Conservation (phyloP, 92 coral and sea anemone genomes). For the Porites divaricata region DNA sequence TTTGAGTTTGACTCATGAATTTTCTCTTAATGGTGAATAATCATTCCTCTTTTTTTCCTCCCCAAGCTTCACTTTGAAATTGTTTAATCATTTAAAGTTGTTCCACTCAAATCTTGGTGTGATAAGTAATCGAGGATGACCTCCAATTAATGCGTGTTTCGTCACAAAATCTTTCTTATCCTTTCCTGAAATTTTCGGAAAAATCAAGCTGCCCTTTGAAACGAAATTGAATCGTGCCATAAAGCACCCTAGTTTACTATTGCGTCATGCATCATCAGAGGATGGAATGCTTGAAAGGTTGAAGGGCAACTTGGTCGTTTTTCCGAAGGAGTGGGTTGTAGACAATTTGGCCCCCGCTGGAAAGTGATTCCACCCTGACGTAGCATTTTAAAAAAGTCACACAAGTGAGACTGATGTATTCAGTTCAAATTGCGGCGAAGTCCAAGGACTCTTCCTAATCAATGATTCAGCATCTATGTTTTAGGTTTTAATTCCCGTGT, state of each 20-base stretch:
- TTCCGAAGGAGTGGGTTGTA: slow-evolving; percentile 7
- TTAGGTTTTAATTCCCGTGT: background rate
- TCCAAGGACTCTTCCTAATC: background rate
- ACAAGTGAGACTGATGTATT: background rate
- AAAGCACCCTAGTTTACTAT: background rate
- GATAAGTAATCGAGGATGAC: too few relatives aligned
- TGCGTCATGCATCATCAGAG: background rate
- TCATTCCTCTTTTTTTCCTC: too few relatives aligned
- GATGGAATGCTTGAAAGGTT: slow-evolving; percentile 10
- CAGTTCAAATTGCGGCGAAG: background rate
- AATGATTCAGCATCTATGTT: background rate
- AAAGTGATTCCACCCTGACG: background rate
- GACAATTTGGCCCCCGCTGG: background rate
- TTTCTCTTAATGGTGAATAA: too few relatives aligned
- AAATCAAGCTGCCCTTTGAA: background rate
- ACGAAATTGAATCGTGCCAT: background rate
- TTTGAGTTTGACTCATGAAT: too few relatives aligned
- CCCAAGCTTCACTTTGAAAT: background rate
- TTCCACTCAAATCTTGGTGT: too few relatives aligned
- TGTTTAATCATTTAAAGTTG: background rate
- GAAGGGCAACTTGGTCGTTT: slow-evolving; percentile 20
- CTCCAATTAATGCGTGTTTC: too few relatives aligned
- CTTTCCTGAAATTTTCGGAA: background rate
- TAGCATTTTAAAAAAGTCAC: background rate
- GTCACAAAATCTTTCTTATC: too few relatives aligned